Percentiles rank a stretch among this genome's conserved stretches.
Evolutionary conservation across 2,888 invertebrate species (phyloP).

Genomic region (Dusona sp.): DNA sequence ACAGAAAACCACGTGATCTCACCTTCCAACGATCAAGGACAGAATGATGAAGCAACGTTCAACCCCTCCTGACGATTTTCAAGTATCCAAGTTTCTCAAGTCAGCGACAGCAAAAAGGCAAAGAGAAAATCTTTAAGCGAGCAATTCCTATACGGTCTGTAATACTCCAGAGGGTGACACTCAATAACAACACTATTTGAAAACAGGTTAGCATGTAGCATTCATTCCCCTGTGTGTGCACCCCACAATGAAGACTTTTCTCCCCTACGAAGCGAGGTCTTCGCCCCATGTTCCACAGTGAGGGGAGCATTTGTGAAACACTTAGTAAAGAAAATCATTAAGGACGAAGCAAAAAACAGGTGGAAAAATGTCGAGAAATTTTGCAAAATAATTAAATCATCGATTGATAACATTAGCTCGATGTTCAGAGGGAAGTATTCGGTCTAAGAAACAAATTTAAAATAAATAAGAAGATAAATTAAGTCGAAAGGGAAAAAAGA

Average conservation of each 20-base stretch:
- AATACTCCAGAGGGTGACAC: conserved; percentile 80
- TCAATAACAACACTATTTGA: conserved; percentile 79
- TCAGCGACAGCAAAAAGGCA: background rate
- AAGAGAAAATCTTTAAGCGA: conserved; percentile 73
- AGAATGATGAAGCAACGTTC: conserved; percentile 30
- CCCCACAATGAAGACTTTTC: conserved; percentile 59
- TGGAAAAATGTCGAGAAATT: background rate
- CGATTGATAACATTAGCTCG: background rate
- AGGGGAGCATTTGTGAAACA: conserved; percentile 68
- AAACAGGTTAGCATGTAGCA: conserved; percentile 78
- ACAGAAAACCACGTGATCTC: conserved; percentile 39
- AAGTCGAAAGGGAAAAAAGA: conserved; percentile 14
- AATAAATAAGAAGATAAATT: conserved; percentile 16
- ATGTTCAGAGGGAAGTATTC: conserved; percentile 55
- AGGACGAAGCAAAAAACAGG: background rate
- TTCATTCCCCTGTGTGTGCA: conserved; percentile 72
- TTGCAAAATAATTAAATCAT: conserved; percentile 1
- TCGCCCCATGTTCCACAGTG: conserved; percentile 70
- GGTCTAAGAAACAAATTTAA: background rate
- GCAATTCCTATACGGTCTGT: conserved; percentile 82
- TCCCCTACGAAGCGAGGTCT: conserved; percentile 55
- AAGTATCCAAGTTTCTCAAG: conserved; percentile 29
- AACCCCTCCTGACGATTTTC: conserved; percentile 11
- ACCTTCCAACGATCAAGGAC: conserved; percentile 21
- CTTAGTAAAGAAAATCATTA: conserved; percentile 27